Evolutionary conservation across 2,113 vertebrate species (phyloP), one percentile per base, ranked within the genome.

Genomic region (Hemibagrus wyckioides): DNA sequence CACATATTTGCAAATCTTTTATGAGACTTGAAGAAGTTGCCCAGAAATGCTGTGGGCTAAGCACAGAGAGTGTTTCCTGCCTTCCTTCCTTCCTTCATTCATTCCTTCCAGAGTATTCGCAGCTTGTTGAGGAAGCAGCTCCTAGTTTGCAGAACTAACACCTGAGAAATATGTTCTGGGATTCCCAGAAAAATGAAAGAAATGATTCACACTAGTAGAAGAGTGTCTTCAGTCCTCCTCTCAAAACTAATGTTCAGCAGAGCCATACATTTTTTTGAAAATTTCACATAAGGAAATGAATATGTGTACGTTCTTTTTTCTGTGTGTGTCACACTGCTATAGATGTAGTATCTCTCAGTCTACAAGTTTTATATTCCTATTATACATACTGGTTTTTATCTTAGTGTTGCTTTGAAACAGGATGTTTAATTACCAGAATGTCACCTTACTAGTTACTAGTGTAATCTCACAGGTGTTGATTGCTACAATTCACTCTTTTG

Each of bases 161-260:
- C 33, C 33, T 73, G 4, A 33, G 56, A 76, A 77, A 80, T 82
- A 86, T 89, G 61, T 69, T 33, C 41, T 80, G 63, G 17, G 77
- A 85, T 67, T 30, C 30, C 19, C 59, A 30, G 48, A 57, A 39
- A 76, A 77, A 67, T 50, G 0, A n/a, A 82, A 33, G 33, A 86
- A 39, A 81, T 88, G 82, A 88, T 39, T 88, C 75, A 52, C 54
- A 56, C 69, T 21, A 65, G 69, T 75, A 82, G 59, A 52, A 69
- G 75, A 21, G n/a, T 33, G 77, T 6, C 8, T 71, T 48, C 73
- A 65, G 28, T 79, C 67, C 71, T 54, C 33, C n/a, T 39, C 15
- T n/a, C 30, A 83, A 39, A 19, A 77, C 39, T 56, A 57, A 3
- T 25, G 28, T 71, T 84, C 59, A 84, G 1, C 7, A 54, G 50